Base-by-base conservation (phyloP, 2,888 invertebrate genomes). In the Cataglyphis altisquamis region DNA sequence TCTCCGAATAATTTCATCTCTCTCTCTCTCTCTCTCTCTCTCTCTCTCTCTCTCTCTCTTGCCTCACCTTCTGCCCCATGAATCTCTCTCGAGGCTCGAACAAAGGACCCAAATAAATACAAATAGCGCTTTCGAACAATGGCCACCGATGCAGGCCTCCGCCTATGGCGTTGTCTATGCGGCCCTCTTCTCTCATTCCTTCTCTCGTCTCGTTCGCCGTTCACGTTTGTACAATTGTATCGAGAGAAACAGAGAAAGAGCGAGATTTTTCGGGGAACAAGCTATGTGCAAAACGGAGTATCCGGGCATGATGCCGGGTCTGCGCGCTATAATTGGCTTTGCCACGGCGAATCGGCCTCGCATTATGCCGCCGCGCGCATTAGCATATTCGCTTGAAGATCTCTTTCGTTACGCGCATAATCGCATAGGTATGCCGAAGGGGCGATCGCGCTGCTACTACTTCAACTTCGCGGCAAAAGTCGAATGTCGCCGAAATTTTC, bases 361-460 rank as follows among this genome's bases (percentile, higher is more conserved):
- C 90, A 91, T 92, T 92, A 91, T 90, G 91, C 89, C 90, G 91
- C 89, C 89, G 89, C 91, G 85, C 84, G 88, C 70, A 94, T 94
- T 94, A 93, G 91, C 94, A 94, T 94, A 94, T 90, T 92, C 87
- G 87, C 90, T 88, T 91, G 91, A 93, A 92, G 92, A 94, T 94
- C 94, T 93, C 92, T 92, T 94, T 94, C 93, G 94, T 94, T 93
- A 94, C 94, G 93, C 93, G 92, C 93, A 93, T 93, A 92, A 92
- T 92, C 89, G 80, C n/a, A 63, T 86, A 86, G 88, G 87, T 86
- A 85, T 73, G 72, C 60, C 73, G 70, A 52, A n/a, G 52, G 52
- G 60, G n/a, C 21, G 60, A 12, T 29, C 10, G 41, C 29, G 36
- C 25, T 12, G 29, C 18, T 60, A 45, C 45, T 60, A 36, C 45